Percentiles rank a stretch among this genome's conserved stretches.
phyloP scores from a whole-genome alignment of 2,888 invertebrate genomes.

The Thymelicus lineola region DNA sequence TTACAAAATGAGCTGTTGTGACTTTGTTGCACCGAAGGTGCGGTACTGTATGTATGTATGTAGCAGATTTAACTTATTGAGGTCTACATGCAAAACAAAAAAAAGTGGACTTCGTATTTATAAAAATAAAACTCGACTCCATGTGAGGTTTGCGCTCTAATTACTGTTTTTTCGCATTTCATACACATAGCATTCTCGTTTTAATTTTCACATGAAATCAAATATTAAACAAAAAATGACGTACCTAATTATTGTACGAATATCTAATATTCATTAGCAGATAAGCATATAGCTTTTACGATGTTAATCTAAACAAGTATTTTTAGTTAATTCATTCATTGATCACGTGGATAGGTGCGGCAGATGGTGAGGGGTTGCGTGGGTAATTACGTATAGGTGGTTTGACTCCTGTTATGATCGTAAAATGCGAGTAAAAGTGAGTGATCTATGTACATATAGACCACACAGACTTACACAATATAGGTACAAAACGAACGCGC shows the following conservation, averaged over 20 bases:
- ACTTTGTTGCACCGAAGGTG: no score
- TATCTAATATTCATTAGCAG: conserved; percentile 5
- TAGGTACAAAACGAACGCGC: no score
- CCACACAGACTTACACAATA: no score
- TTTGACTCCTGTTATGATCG: conserved; percentile 55
- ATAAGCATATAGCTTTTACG: conserved; percentile 38
- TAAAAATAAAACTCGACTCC: background rate
- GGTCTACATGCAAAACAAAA: background rate
- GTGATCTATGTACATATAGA: background rate
- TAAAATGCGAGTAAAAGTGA: conserved; percentile 46
- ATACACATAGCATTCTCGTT: background rate
- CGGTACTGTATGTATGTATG: no score
- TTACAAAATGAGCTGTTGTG: no score
- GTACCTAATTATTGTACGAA: background rate
- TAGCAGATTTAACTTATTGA: background rate
- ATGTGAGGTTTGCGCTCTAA: background rate
- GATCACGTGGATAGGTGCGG: conserved; percentile 62
- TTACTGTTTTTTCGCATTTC: background rate
- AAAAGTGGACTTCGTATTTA: background rate
- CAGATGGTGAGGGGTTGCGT: conserved; percentile 55
- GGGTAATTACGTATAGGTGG: conserved; percentile 63
- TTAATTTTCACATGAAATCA: background rate
- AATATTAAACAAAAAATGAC: background rate
- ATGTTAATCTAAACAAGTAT: conserved; percentile 62
- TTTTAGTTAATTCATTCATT: conserved; percentile 62